phyloP scores from a whole-genome alignment of 2,797 vertebrate genomes.

The Benthosema pterotum region DNA sequence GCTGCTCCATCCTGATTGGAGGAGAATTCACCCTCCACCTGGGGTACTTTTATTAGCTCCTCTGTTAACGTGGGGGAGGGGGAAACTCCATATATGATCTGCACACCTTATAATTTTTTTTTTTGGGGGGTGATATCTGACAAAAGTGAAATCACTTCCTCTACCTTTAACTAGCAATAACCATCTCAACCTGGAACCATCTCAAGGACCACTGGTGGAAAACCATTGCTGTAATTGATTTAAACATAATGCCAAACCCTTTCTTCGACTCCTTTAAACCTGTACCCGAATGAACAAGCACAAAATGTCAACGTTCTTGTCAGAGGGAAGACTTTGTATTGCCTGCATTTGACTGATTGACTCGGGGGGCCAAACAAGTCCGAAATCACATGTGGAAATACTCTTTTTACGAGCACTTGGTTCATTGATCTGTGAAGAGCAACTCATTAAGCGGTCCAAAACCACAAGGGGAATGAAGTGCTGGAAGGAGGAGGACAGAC shows the following conservation, averaged over 20 bases:
- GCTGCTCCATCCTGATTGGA: too few species aligned
- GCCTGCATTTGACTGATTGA: conserved; percentile 16
- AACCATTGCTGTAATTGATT: not conserved
- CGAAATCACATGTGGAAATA: conserved; percentile 12
- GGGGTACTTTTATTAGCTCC: too few species aligned
- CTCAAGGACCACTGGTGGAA: too few species aligned
- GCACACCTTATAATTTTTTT: too few species aligned
- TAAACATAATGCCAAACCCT: not conserved
- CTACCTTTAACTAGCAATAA: too few species aligned
- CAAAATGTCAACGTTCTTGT: not conserved
- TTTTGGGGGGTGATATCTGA: too few species aligned
- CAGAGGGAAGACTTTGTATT: conserved; percentile 7
- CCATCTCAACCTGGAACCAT: too few species aligned
- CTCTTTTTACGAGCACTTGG: conserved; percentile 25
- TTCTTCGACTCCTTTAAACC: conserved; percentile 2
- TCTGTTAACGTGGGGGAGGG: too few species aligned
- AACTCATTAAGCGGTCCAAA: conserved; percentile 57
- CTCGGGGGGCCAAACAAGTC: not conserved
- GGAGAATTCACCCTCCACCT: too few species aligned
- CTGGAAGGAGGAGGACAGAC: conserved; percentile 43
- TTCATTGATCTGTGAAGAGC: conserved; percentile 48
- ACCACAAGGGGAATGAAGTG: conserved; percentile 47
- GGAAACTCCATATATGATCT: too few species aligned
- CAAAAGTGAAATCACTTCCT: too few species aligned
- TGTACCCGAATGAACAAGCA: not conserved